Conservation (phyloP, 2,113 vertebrate genomes). For the Lagopus muta region DNA sequence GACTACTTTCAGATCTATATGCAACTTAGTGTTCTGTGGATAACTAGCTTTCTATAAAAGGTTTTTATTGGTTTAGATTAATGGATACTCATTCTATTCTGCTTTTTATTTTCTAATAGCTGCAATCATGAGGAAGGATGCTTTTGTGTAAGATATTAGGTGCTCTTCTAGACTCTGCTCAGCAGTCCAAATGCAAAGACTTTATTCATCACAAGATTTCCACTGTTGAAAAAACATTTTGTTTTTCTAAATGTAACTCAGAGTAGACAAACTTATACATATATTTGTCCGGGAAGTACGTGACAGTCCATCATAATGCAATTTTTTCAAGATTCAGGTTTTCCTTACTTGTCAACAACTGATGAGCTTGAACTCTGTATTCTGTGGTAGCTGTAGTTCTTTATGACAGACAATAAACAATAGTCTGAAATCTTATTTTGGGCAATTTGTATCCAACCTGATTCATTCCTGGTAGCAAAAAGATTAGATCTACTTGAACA, state of each 20-base stretch:
- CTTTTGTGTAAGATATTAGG: neutral
- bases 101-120: neutral
- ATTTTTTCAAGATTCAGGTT: neutral
- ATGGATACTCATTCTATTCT: neutral
- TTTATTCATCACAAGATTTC: neutral
- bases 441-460: neutral
- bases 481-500: neutral
- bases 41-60: neutral
- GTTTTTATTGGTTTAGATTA: neutral
- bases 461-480: neutral
- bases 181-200: neutral
- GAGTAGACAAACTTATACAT: neutral
- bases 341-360: neutral
- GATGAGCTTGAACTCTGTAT: neutral
- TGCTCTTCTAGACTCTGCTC: neutral
- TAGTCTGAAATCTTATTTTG: neutral
- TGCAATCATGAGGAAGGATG: neutral
- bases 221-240: neutral
- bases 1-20: neutral
- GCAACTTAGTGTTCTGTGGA: neutral
- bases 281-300: neutral
- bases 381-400: neutral
- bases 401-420: neutral
- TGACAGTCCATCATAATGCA: neutral
- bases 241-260: neutral